Percentiles rank a stretch among this genome's conserved stretches.
phyloP scores from a whole-genome alignment of 2,797 vertebrate genomes.

The Knipowitschia caucasica region DNA sequence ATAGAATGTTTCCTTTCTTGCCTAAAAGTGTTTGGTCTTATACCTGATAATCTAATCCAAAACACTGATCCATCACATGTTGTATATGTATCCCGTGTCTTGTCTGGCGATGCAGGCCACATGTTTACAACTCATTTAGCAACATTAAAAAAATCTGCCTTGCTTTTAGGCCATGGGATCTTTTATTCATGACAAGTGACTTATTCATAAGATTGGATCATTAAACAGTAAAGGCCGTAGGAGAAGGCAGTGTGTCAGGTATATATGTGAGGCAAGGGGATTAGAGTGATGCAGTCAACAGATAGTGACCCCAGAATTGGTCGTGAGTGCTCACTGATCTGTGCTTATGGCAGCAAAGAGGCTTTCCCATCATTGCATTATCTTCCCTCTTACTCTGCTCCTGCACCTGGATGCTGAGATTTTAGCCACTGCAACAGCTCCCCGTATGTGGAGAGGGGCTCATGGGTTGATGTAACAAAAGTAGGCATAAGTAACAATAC shows the following conservation, averaged over 20 bases:
- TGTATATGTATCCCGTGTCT: not conserved
- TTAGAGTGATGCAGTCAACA: conserved; percentile 11
- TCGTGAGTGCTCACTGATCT: conserved; percentile 7
- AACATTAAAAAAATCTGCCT: conserved; percentile 2
- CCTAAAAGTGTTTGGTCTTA: no score
- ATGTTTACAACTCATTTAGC: conserved; percentile 4
- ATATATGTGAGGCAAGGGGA: not conserved
- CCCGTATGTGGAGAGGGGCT: not conserved
- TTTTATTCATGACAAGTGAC: conserved; percentile 7
- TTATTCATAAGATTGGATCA: conserved; percentile 5
- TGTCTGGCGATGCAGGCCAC: not conserved
- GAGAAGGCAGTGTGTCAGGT: not conserved
- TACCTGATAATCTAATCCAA: no score
- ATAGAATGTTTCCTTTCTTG: no score
- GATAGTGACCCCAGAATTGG: conserved; percentile 6
- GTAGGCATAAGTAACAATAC: no score
- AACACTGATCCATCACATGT: no score
- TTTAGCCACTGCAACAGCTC: not conserved
- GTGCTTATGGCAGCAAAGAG: conserved; percentile 12
- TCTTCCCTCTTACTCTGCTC: not conserved
- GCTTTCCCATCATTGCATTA: conserved; percentile 5
- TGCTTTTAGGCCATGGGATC: not conserved
- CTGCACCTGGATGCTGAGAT: not conserved
- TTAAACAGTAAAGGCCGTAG: not conserved
- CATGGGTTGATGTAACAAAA: no score